These are phyloP conservation scores for Drosophila planitibia DNA, from an alignment of 2,888 invertebrate species.

Conservation along the genomic window DNA sequence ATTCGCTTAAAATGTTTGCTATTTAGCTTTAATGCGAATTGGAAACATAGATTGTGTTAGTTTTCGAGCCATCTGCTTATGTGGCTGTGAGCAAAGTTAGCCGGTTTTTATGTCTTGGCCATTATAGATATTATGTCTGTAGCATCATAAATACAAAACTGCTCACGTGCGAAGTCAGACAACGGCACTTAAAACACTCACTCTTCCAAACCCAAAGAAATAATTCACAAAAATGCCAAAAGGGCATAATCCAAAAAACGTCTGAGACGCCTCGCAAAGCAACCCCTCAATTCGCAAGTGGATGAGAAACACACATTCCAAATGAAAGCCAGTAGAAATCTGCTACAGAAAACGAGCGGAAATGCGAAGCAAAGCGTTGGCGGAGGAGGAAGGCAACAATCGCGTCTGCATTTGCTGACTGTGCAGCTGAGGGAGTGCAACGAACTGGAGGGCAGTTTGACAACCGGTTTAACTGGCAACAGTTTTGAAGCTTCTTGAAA, in stretches of 20 bases:
- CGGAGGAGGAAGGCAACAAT: conserved; percentile 12
- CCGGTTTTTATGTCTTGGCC: conserved; percentile 38
- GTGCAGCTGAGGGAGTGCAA: conserved; percentile 42
- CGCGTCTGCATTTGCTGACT: conserved; percentile 33
- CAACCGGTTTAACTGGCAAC: conserved; percentile 52
- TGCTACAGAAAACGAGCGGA: conserved; percentile 65
- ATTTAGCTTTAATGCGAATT: conserved; percentile 32
- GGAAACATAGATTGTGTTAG: conserved; percentile 32
- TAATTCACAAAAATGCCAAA: conserved; percentile 78
- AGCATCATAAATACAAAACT: conserved; percentile 56
- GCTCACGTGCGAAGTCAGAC: conserved; percentile 37
- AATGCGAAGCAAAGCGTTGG: conserved; percentile 60
- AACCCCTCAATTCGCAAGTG: conserved; percentile 68
- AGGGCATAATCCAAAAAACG: conserved; percentile 71
- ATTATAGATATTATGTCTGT: conserved; percentile 68
- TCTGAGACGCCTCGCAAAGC: conserved; percentile 64
- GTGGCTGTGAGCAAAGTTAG: conserved; percentile 18
- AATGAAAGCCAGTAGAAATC: conserved; percentile 59
- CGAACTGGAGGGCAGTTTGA: conserved; percentile 54
- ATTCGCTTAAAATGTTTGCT: conserved; percentile 27
- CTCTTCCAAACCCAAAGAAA: conserved; percentile 58
- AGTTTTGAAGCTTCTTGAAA: conserved; percentile 31
- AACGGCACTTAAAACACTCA: conserved; percentile 21
- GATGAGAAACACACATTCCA: conserved; percentile 58
- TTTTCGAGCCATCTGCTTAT: conserved; percentile 16